Evolutionary conservation across 2,888 invertebrate genomes (phyloP), one percentile per base, ranked within the genome.

Genomic region (Romanomermis culicivorax): DNA sequence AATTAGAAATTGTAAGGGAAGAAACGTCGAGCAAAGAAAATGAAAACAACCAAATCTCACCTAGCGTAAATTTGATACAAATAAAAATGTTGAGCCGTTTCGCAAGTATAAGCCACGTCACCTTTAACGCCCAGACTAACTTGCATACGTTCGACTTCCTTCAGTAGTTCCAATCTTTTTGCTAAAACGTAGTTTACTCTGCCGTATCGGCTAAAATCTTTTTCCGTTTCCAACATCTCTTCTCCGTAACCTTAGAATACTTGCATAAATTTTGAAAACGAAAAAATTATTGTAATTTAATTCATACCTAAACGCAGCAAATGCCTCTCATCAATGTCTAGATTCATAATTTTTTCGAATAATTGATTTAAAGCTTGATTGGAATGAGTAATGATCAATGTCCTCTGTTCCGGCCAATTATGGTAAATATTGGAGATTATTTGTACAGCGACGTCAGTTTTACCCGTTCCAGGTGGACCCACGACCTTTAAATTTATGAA

Each of bases 391-490:
- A 99, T 97, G 64, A 97, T 93, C 53, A 97, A 75, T 0, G 95
- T 99, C 48, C 97, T 78, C 70, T 99, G 93, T 73, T 88, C 86
- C 0, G 97, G 95, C 72, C 88, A 95, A 73, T 97, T 99, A 75
- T 99, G 97, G 71, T 99, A 99, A 55, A 99, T 76, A 71, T 97
- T 97, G 14, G 93, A 89, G 66, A 99, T 97, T 61, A 99, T 99
- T 72, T 97, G 97, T 1, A 97, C 95, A 1, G 97, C 97, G 0
- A 97, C 95, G 71, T 97, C 97, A 0, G 97, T 97, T 77, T 97
- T 95, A 60, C 95, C 97, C 62, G 78, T 78, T 70, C 80, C 80
- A 0, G 89, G 89, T 1, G 89, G 89, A 59, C 89, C 89, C 1
- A 89, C 89, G 0, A 91, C 87, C 27, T 63, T 27, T 4, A 55